Evolutionary conservation across 2,113 vertebrate species (phyloP), one percentile per base, ranked within the genome.

Genomic region (Dipodomys ordii): DNA sequence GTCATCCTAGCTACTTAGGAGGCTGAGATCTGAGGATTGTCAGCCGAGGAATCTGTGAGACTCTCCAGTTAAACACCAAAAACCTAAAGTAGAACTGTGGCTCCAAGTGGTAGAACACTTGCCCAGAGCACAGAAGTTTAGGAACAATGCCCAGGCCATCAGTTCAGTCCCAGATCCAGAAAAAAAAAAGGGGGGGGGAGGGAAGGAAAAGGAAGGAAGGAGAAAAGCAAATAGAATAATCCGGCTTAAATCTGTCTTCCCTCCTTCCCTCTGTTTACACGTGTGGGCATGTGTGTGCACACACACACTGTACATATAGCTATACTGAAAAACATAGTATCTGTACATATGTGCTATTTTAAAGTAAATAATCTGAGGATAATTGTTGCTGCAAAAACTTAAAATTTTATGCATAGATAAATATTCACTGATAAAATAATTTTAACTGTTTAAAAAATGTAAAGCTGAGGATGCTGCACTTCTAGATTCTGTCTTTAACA

Each of bases 401-500:
- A 91, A 88, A 92, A 91, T 71, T 67, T 84, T 53, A 91, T 83
- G 35, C 60, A 74, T 85, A 86, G 65, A 89, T 74, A 87, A 82
- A 83, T 69, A 93, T 81, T 79, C 35, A 62, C 76, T 94, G 73
- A 92, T 89, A 91, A 96, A 89, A 94, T 80, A 91, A 44, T 71
- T 88, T 30, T 35, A 78, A 67, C 74, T 92, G 80, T 92, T 49
- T 49, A 91, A 67, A 81, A 92, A 96, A 87, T 39, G 32, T 76
- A 91, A 94, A 94, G 89, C 30, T 77, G 89, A 90, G 46, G 27
- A 92, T 92, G 82, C 73, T 68, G 27, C 79, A 76, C 35, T 79
- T 92, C 72, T 62, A 87, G 91, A 94, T 87, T 80, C 69, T 93
- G 81, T 92, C 77, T 90, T 93, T 71, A 94, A 82, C 93, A 96